These are phyloP conservation scores for Enteromius trimaculatus DNA, from an alignment of 2,797 vertebrate genomes.

Conservation along the genomic window DNA sequence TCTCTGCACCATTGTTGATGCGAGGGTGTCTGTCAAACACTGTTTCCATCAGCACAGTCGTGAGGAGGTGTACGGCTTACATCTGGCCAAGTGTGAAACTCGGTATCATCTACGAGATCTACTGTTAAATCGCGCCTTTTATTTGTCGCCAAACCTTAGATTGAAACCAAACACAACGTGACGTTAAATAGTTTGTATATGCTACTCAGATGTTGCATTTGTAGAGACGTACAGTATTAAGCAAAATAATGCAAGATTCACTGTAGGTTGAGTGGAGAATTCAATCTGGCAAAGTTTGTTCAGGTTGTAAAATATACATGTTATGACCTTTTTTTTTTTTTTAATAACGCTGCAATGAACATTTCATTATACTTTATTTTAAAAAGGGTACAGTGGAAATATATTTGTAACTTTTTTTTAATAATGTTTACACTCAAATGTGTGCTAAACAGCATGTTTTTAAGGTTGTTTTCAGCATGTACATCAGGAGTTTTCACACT, in stretches of 20 bases:
- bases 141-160: slow-evolving; percentile 31
- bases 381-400: not conserved
- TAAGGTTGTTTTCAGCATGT: not conserved
- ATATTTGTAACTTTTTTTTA: not conserved
- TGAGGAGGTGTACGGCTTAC: slow-evolving; percentile 30
- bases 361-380: not conserved
- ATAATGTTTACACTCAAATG: not conserved
- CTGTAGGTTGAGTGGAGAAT: not conserved
- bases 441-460: not conserved
- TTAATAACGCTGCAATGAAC: not conserved
- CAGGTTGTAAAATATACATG: not conserved
- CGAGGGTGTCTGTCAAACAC: slow-evolving; percentile 57
- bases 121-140: slow-evolving; percentile 35
- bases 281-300: not conserved
- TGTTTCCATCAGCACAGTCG: slow-evolving; percentile 32
- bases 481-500: not conserved
- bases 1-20: slow-evolving; percentile 50
- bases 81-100: slow-evolving; percentile 51
- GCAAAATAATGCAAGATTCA: not conserved
- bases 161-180: slow-evolving; percentile 21
- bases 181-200: slow-evolving; percentile 14
- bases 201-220: slow-evolving; percentile 4
- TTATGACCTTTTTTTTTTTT: not conserved
- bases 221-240: not conserved
- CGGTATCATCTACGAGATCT: slow-evolving; percentile 13